These are phyloP conservation scores for Pteria penguin DNA, from an alignment of 2,888 invertebrate genomes.

Conservation along the genomic window DNA sequence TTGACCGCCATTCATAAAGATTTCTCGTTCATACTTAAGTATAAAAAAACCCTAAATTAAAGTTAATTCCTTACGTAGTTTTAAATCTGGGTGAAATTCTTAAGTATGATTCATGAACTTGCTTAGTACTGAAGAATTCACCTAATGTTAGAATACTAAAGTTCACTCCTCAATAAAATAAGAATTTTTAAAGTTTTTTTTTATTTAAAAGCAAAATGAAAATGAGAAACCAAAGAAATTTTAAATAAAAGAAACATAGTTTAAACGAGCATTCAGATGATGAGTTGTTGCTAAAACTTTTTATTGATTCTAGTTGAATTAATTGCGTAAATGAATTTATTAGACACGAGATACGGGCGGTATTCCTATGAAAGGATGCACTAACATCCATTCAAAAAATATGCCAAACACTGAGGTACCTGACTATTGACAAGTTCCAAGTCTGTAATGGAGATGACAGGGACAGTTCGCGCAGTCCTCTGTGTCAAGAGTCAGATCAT, in stretches of 20 bases:
- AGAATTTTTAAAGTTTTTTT: background rate
- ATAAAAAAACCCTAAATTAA: background rate
- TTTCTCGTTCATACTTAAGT: background rate
- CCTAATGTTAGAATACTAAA: background rate
- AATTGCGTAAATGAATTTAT: background rate
- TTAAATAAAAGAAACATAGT: too few species aligned
- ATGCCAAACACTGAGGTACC: background rate
- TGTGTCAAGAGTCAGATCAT: background rate
- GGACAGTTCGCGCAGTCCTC: constrained; percentile 4
- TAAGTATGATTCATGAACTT: too few species aligned
- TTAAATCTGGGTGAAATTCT: background rate
- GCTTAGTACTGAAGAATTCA: too few species aligned
- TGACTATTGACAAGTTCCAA: constrained; percentile 1
- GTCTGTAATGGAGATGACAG: background rate
- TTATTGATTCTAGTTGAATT: too few species aligned
- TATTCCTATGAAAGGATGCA: too few species aligned
- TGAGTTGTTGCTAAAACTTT: too few species aligned
- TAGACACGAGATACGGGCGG: background rate
- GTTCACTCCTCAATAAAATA: background rate
- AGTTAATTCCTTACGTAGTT: background rate
- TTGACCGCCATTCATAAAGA: background rate
- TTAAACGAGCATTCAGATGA: too few species aligned
- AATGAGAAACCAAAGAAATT: too few species aligned
- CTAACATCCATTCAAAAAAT: background rate
- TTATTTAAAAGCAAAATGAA: too few species aligned